Evolutionary conservation across 35 echinoderm and acorn worm genomes (phyloP).

Genomic region (Lytechinus variegatus): DNA sequence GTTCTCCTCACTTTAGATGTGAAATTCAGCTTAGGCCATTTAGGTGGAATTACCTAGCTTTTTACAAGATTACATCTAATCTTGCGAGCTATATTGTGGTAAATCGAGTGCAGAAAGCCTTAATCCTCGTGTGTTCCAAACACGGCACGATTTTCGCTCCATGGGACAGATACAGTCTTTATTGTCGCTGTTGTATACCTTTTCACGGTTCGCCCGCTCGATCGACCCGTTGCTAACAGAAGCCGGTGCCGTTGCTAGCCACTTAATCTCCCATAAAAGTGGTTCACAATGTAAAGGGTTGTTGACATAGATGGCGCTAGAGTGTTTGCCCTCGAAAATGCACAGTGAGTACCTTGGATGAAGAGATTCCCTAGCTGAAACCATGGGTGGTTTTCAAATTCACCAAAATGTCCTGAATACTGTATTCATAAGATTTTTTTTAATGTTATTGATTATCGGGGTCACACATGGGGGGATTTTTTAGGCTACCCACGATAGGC

Average conservation of each 20-base stretch:
- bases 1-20: neutral
- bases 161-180: neutral
- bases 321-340: neutral
- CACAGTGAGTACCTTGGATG: neutral
- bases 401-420: no score
- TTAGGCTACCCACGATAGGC: no score
- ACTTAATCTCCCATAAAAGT: neutral
- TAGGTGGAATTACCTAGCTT: neutral
- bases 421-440: no score
- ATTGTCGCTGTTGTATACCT: neutral
- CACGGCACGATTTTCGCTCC: neutral
- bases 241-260: slow-evolving; percentile 33
- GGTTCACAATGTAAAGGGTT: neutral
- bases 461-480: no score
- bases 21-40: neutral
- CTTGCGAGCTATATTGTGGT: neutral
- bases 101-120: neutral
- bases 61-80: neutral
- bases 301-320: neutral
- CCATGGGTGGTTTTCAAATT: no score
- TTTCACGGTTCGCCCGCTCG: neutral
- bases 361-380: no score
- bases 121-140: neutral
- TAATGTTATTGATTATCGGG: no score
- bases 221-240: slow-evolving; percentile 32